Base-by-base conservation (phyloP, 2,797 vertebrate species). In the Pipistrellus pygmaeus region DNA sequence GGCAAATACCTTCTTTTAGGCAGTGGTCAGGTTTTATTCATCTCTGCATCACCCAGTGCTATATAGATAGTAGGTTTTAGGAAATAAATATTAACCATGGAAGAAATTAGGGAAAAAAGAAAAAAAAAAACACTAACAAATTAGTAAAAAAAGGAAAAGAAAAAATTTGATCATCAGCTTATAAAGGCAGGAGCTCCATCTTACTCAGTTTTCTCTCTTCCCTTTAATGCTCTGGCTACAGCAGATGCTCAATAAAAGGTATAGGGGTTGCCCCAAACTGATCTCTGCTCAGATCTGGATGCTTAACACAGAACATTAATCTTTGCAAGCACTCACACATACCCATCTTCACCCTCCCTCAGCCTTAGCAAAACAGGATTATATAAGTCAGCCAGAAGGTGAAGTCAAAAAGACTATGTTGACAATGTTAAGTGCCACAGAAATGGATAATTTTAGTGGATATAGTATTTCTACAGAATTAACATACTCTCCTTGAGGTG, bases 361-460 rank as follows among this genome's bases (percentile, higher is more conserved):
- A 90, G 73, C 27, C 91, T 88, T 72, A 25, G 81, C 38, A 72
- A 88, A 95, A 83, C 15, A 62, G 85, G 87, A 68, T 95, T 95
- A 88, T 18, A 30, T 62, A 95, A 91, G 84, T 85, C 96, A 95
- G 81, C 77, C 85, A 73, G 91, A 94, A 91, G 94, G 92, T 96
- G 92, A 96, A 90, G 73, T 76, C 85, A 75, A 92, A 92, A 92
- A 95, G 89, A 87, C 89, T 62, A 48, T 83, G 89, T 41, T 71
- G 91, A 95, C 94, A 82, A 82, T 66, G 91, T 94, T 82, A 96
- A 97, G 91, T 90, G 84, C 87, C 94, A 96, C 73, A 82, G 94
- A 94, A 93, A 95, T 75, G 77, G 91, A 94, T 97, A 69, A 90
- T 95, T 95, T 96, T 96, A 96, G 96, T 95, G 91, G 96, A 94